A percentile compares a stretch with the other conserved stretches of the same genome.
phyloP scores from a whole-genome alignment of 2,888 invertebrate genomes.

The Idaea straminata region DNA sequence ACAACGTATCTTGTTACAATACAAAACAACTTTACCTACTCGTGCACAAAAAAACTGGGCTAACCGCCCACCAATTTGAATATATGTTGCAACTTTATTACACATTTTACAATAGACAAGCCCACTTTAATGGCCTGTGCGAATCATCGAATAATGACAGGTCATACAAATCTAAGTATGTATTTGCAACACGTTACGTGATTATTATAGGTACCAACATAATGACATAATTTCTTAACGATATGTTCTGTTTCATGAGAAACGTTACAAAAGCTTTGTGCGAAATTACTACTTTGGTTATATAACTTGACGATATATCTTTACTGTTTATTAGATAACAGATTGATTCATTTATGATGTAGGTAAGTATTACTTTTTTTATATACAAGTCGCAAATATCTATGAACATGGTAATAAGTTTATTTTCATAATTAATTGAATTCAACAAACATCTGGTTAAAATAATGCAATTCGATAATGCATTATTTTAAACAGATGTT shows the following conservation, averaged over 20 bases:
- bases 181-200: neutral
- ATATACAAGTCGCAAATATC: too few relatives aligned
- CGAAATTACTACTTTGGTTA: neutral
- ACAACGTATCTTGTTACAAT: neutral
- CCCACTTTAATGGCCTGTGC: neutral
- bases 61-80: neutral
- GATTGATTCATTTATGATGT: too few relatives aligned
- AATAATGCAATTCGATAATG: too few relatives aligned
- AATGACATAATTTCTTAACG: neutral
- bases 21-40: neutral
- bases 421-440: too few relatives aligned
- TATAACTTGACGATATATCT: neutral
- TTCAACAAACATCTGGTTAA: too few relatives aligned
- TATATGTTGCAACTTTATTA: neutral
- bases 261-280: constrained; percentile 1
- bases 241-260: neutral
- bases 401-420: too few relatives aligned
- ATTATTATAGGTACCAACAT: neutral
- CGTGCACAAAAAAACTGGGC: neutral
- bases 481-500: too few relatives aligned
- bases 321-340: too few relatives aligned
- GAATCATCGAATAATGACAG: neutral
- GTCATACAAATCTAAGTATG: neutral
- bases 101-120: neutral
- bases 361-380: too few relatives aligned